Base-by-base conservation (phyloP, 2,888 invertebrate species). In the Idaea biselata region DNA sequence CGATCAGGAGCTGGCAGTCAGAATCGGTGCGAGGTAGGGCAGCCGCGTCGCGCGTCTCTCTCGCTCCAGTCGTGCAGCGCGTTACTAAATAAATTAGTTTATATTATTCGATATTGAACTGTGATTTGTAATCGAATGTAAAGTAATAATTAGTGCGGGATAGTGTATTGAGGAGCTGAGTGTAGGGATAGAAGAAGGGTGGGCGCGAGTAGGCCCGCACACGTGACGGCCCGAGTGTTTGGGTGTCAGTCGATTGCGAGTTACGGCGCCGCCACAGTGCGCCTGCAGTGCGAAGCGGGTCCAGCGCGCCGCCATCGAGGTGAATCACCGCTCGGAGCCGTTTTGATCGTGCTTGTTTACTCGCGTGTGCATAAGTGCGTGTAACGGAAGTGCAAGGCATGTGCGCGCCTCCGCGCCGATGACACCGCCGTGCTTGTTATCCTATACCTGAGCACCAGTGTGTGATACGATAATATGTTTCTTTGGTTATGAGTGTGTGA, bases 401-500 rank as follows among this genome's bases (percentile, higher is more conserved):
- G 91, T 88, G 89, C 86, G 87, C 84, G 83, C 80, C 80, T 79
- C 80, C 83, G 84, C 86, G 88, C 88, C 88, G 91, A 90, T 90
- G 91, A 91, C 88, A 87, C 86, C 84, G 85, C 83, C 44, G 44
- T 44, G 44, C 44, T 44, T 44, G 44, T 14, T 83, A 86, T 81
- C 84, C 83, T 87, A 83, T 87, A 81, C 82, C 79, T 86, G 76
- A 85, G 80, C 86, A 84, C 82, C 83, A 83, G 91, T 89, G 86
- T 84, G 90, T 89, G 89, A 80, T 84, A 83, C 65, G 84, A 79
- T 87, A 44, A 44, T 44, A 90, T 91, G 89, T 80, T 82, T 78
- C 76, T 89, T 81, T 86, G 90, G 89, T 90, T 91, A 93, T 93
- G 93, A 91, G 90, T 91, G 90, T 89, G 90, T 92, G 89, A 91